Evolutionary conservation across 2,113 vertebrate genomes (phyloP).

Genomic region (Pandion haliaetus): DNA sequence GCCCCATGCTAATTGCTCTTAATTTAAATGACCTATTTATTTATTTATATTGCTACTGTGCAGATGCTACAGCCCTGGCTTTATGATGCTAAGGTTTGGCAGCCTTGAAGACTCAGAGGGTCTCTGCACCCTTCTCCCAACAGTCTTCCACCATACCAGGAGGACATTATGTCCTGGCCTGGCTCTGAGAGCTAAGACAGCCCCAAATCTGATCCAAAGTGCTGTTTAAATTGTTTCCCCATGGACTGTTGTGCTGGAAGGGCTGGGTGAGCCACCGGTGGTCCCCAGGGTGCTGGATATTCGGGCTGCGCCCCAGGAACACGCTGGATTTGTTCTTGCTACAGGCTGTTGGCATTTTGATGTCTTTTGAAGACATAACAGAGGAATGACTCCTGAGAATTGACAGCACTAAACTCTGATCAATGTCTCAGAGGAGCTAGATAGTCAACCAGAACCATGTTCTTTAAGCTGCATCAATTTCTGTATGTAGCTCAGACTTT

Average conservation of each 20-base stretch:
- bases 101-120: not conserved
- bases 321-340: not conserved
- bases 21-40: not conserved
- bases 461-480: slow-evolving; percentile 20
- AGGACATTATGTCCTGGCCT: not conserved
- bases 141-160: not conserved
- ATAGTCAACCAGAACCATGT: not conserved
- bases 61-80: not conserved
- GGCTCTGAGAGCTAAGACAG: not conserved
- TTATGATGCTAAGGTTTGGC: not conserved
- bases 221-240: not conserved
- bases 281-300: not conserved
- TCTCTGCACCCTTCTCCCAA: not conserved
- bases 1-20: not conserved
- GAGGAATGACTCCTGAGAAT: not conserved
- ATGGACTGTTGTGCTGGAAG: not conserved
- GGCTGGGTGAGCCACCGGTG: not conserved
- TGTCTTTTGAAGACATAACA: not conserved
- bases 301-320: not conserved
- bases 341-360: not conserved
- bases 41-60: not conserved
- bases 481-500: not conserved
- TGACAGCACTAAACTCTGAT: slow-evolving; percentile 27
- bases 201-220: not conserved
- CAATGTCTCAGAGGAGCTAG: slow-evolving; percentile 31